Percentiles rank a stretch among this genome's conserved stretches.
phyloP scores from a whole-genome alignment of 1,140 invertebrate species.

The Drosophila erecta region DNA sequence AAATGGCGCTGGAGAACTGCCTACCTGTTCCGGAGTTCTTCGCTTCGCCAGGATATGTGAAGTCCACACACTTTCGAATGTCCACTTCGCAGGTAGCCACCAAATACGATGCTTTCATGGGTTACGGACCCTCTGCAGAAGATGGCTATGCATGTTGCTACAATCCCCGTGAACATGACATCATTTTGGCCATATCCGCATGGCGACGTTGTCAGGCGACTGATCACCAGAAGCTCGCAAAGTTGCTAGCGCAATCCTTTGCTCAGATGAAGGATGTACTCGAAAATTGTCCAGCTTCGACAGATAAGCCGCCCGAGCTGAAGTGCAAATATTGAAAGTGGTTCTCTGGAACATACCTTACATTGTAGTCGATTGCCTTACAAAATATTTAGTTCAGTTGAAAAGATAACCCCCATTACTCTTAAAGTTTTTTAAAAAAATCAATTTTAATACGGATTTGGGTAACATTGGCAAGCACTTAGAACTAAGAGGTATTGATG shows the following conservation, averaged over 20 bases:
- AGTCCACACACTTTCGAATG: slow-evolving; percentile 90
- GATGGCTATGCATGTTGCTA: slow-evolving; percentile 95
- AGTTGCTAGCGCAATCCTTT: slow-evolving; percentile 50
- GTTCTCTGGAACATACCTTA: not conserved
- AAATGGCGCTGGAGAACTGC: slow-evolving; percentile 91
- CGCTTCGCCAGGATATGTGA: slow-evolving; percentile 89
- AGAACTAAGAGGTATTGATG: slow-evolving; percentile 31
- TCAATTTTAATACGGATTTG: slow-evolving; percentile 38
- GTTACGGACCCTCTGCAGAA: slow-evolving; percentile 90
- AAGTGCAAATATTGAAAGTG: slow-evolving; percentile 45
- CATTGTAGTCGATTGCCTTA: not conserved
- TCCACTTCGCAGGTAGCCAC: slow-evolving; percentile 94
- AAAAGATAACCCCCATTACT: too few relatives aligned
- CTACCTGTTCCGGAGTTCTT: slow-evolving; percentile 91
- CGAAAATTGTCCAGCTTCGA: slow-evolving; percentile 4
- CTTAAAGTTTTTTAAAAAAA: not conserved
- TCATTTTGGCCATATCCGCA: slow-evolving; percentile 90
- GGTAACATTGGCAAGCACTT: slow-evolving; percentile 35
- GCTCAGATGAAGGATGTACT: slow-evolving; percentile 52
- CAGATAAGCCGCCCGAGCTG: slow-evolving; percentile 1
- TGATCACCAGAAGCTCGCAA: slow-evolving; percentile 32
- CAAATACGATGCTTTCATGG: slow-evolving; percentile 91
- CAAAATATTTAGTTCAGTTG: too few relatives aligned
- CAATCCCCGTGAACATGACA: slow-evolving; percentile 90
- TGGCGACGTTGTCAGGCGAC: slow-evolving; percentile 85